Percentiles rank a stretch among this genome's conserved stretches.
phyloP scores from a whole-genome alignment of 2,888 invertebrate genomes.

The Alviniconcha strummeri region DNA sequence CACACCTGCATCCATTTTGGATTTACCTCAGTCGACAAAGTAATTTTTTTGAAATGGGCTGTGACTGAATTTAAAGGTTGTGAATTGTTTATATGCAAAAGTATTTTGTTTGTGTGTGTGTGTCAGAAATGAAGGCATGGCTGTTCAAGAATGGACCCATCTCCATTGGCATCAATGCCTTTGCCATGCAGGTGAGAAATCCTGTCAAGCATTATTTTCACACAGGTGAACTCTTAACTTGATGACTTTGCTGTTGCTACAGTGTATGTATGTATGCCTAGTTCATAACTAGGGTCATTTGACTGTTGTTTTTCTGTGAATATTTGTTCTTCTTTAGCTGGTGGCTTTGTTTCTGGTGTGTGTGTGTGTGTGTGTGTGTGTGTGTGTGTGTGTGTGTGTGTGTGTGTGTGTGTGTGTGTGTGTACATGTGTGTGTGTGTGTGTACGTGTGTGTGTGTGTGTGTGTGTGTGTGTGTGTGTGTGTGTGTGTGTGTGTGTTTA shows the following conservation, averaged over 20 bases:
- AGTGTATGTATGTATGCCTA: not conserved
- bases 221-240: too few relatives aligned
- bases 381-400: not conserved
- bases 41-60: too few relatives aligned
- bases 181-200: conserved; percentile 85
- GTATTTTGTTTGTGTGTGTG: not conserved
- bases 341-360: not conserved
- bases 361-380: not conserved
- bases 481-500: not conserved
- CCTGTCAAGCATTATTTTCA: too few relatives aligned
- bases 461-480: not conserved
- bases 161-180: conserved; percentile 95
- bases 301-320: not conserved
- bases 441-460: not conserved
- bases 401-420: conserved; percentile 3
- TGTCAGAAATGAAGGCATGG: conserved; percentile 89
- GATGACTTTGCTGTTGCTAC: too few relatives aligned
- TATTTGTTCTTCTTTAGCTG: not conserved
- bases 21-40: too few relatives aligned
- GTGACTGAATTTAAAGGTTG: too few relatives aligned
- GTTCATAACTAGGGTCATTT: too few relatives aligned
- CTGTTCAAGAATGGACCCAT: conserved; percentile 92
- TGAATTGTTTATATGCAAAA: not conserved
- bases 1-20: too few relatives aligned
- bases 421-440: not conserved